Evolutionary conservation across 2,888 invertebrate species (phyloP).

Genomic region (Philhelius pedissequus): DNA sequence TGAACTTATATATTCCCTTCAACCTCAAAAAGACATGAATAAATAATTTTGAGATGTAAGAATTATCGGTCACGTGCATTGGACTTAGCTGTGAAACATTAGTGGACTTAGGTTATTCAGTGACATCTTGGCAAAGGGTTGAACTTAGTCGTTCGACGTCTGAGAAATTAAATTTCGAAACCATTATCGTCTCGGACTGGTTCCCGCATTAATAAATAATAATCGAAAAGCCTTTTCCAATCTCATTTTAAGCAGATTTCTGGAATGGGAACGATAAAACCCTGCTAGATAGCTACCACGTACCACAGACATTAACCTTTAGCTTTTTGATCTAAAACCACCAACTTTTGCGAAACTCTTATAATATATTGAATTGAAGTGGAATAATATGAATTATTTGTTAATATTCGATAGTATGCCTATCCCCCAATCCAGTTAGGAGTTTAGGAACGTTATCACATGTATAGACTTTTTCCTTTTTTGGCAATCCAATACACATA

Average conservation of each 20-base stretch:
- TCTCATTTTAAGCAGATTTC: constrained; percentile 54
- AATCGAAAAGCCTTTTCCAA: constrained; percentile 57
- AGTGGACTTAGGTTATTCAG: constrained; percentile 28
- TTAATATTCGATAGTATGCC: constrained; percentile 42
- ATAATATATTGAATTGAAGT: constrained; percentile 14
- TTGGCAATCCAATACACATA: constrained; percentile 27
- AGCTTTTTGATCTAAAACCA: background rate
- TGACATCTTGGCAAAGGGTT: constrained; percentile 48
- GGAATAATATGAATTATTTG: constrained; percentile 62
- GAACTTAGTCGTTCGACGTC: constrained; percentile 29
- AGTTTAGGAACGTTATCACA: too few species aligned
- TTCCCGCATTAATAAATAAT: constrained; percentile 52
- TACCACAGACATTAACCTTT: background rate
- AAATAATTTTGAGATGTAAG: constrained; percentile 46
- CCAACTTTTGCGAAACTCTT: constrained; percentile 1
- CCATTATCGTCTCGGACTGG: constrained; percentile 45
- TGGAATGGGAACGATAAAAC: background rate
- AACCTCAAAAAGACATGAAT: constrained; percentile 49
- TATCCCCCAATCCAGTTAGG: too few species aligned
- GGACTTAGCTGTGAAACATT: constrained; percentile 33
- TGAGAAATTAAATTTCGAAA: constrained; percentile 62
- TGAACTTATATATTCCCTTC: too few species aligned
- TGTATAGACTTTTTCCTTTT: too few species aligned
- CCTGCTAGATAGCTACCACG: background rate
- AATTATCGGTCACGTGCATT: constrained; percentile 53